Base-by-base conservation (phyloP, 2,113 vertebrate genomes). In the Spea bombifrons region DNA sequence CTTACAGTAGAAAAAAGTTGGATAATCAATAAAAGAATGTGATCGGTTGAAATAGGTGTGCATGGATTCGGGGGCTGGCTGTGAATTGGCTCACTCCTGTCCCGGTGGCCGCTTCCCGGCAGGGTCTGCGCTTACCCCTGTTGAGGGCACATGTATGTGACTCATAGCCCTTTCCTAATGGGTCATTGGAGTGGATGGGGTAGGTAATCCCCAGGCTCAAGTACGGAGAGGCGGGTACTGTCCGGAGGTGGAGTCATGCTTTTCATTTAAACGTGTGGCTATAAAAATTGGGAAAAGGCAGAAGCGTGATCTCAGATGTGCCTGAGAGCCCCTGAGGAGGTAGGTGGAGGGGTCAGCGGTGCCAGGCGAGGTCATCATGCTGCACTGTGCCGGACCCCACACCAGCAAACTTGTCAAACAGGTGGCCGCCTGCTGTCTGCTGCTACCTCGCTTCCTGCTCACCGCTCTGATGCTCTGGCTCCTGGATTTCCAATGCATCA, bases 391-490 rank as follows among this genome's bases (percentile, higher is more conserved):
- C 68, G 90, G 95, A 85, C 92, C 94, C 85, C 94, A 95, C 94
- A 94, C 85, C 90, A 92, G 88, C 90, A 84, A 91, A 81, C 92
- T 95, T 83, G 93, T 98, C 88, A 94, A 94, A 83, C 95, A 95
- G 87, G 93, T 92, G 75, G 92, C 92, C 76, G 94, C 96, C 88
- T 96, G 94, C 89, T 88, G 97, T 89, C 92, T 95, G 84, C 94
- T 99, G 83, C 92, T 98, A 85, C 97, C 97, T 82, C 95, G 96
- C 78, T 99, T 99, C 91, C 92, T 98, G 3, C 87, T 96, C 88
- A 94, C 96, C 45, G 97, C 96, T 68, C 87, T 94, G 89, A 93
- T 96, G 94, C 93, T 99, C 59, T 99, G 96, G 94, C 91, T 99
- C 8, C 91, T 99, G 83, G 97, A 99, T 85, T 98, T 99, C 87